Evolutionary conservation across 2,113 vertebrate species (phyloP), one percentile per base, ranked within the genome.

Genomic region (Athene cunicularia): DNA sequence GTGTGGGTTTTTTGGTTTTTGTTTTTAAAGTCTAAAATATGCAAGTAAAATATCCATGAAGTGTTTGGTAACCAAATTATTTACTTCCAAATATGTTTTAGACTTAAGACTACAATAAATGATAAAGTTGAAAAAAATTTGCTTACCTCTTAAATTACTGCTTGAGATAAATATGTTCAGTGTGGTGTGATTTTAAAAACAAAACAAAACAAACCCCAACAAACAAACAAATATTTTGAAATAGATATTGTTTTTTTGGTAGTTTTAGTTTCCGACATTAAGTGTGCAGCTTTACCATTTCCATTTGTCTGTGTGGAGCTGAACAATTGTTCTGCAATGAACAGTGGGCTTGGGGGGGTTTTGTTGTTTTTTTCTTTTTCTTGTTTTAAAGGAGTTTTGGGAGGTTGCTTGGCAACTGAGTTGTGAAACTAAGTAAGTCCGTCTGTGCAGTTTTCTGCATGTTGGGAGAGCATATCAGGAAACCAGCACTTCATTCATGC

Each of bases 51-150:
- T 49, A 59, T 39, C 19, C 13, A 47, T 47, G 7, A 93, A 47
- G 58, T 41, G 64, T 71, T 84, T 72, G 63, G 41, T 83, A 92
- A 83, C 33, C 21, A n/a, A 62, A 79, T 88, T 37, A 79, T 88
- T 37, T 82, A 23, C 53, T 94, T 93, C 85, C 30, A 43, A 77
- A 23, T 49, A 47, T 43, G 30, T 96, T 72, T 88, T 66, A 84
- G 87, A 74, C 18, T 72, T 45, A 93, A 91, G 77, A 91, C 47
- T 68, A 37, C 28, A 50, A 20, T 63, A 80, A 32, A 56, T 75
- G 9, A 35, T 39, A 85, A 58, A 45, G 33, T 21, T 63, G 43
- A 70, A 62, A 37, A 37, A 80, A 22, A 28, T 12, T 12, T 62
- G 7, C 22, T 70, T 63, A 9, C 10, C 23, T 79, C 28, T 80